Base-by-base conservation (phyloP, 2,888 invertebrate species). In the Ophion costatus region DNA sequence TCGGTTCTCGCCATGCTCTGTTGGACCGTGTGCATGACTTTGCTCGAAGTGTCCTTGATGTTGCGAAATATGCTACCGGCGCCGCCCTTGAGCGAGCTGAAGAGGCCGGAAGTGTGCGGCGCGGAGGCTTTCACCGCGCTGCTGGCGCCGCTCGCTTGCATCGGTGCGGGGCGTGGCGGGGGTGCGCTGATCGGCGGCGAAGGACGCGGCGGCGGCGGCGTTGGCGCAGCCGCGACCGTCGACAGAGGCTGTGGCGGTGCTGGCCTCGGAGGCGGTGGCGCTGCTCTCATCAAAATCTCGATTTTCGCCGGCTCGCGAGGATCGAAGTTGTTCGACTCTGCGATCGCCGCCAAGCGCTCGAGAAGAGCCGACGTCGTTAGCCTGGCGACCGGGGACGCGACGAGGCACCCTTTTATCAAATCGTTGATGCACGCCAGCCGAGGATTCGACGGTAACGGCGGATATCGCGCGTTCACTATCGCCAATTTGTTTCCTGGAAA, bases 11-110 rank as follows among this genome's bases (percentile, higher is more conserved):
- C 97, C 94, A 98, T 98, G 67, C 97, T 96, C 96, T 98, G 98
- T 93, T 98, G 98, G 87, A 99, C 98, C 57, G 98, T 98, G 93
- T 99, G 98, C 97, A 99, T 98, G 63, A 99, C 98, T 95, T 98
- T 99, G 57, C 97, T 97, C 24, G 99, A 98, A 0, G 98, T 99
- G 91, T 99, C 99, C 93, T 98, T 98, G 42, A 99, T 94, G 92
- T 98, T 99, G 91, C 98, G 98, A 84, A 99, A 95, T 90, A 99
- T 96, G 91, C 96, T 98, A 2, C 98, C 98, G 29, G 99, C 98
- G 73, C 98, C 98, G 33, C 98, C 98, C 93, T 96, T 97, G 51
- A 99, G 95, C 0, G 98, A 98, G 3, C 98, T 97, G 94, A 98
- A 97, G 33, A 98, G 93, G 38, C 97, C 97, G 17, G 96, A 85